Percentiles rank a stretch among this genome's conserved stretches.
These are phyloP conservation scores for Palloptera scutellata DNA, from an alignment of 2,888 invertebrate genomes.

Conservation along the genomic window DNA sequence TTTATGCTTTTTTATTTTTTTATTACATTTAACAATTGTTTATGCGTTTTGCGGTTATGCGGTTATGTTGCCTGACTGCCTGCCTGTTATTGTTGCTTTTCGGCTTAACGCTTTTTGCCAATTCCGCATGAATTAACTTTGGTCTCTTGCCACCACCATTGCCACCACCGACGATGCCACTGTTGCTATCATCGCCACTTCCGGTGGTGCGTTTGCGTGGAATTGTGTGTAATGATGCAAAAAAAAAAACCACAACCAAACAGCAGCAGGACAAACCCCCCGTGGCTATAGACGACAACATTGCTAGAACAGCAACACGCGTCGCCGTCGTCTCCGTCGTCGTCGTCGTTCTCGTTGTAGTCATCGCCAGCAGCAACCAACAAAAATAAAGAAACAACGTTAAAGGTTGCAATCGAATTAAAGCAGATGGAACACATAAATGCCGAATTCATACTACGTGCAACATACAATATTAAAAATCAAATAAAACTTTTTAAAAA, in stretches of 20 bases:
- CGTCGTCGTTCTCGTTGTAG: too few species aligned
- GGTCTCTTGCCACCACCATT: slow-evolving; percentile 33
- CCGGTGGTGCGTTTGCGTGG: slow-evolving; percentile 17
- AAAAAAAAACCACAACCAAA: too few species aligned
- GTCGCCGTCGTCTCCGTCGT: not conserved
- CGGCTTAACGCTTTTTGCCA: slow-evolving; percentile 57
- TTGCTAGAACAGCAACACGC: slow-evolving; percentile 54
- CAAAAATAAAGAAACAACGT: not conserved
- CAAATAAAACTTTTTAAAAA: too few species aligned
- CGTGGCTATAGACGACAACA: slow-evolving; percentile 40
- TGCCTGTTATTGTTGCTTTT: slow-evolving; percentile 39
- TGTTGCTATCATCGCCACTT: slow-evolving; percentile 30
- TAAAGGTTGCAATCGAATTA: not conserved
- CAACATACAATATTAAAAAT: too few species aligned
- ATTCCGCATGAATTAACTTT: slow-evolving; percentile 59
- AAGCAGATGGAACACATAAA: too few species aligned
- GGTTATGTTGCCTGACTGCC: too few species aligned
- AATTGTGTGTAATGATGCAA: slow-evolving; percentile 28
- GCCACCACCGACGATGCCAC: slow-evolving; percentile 37
- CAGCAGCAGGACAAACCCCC: slow-evolving; percentile 48
- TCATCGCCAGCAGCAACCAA: not conserved
- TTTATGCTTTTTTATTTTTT: not conserved
- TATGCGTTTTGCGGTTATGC: slow-evolving; percentile 37
- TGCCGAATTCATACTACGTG: too few species aligned
- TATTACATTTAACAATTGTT: slow-evolving; percentile 25